These are phyloP conservation scores for Galago senegalensis DNA, from an alignment of 2,797 vertebrate genomes.

Conservation along the genomic window DNA sequence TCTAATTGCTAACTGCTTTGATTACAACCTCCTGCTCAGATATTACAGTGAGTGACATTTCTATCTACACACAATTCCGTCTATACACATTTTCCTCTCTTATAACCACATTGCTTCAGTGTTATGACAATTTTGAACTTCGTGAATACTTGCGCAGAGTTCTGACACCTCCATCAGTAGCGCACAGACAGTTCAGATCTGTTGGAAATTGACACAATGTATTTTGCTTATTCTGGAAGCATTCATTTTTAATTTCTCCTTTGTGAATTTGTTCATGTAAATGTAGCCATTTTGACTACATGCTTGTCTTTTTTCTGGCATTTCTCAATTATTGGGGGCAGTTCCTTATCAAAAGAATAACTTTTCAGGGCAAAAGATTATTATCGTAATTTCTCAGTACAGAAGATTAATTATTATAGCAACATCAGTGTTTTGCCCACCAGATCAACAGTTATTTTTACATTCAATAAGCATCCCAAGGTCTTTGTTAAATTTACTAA, in stretches of 20 bases:
- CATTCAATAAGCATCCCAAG: slow-evolving; percentile 19
- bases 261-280: slow-evolving; percentile 65
- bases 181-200: slow-evolving; percentile 2
- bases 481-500: slow-evolving; percentile 64
- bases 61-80: slow-evolving; percentile 38
- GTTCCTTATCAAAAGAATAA: slow-evolving; percentile 56
- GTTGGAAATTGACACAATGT: slow-evolving; percentile 62
- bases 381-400: slow-evolving; percentile 37
- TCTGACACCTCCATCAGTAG: slow-evolving; percentile 57
- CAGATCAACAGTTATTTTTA: slow-evolving; percentile 48
- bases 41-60: slow-evolving; percentile 74
- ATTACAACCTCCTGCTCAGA: slow-evolving; percentile 78
- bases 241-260: slow-evolving; percentile 72
- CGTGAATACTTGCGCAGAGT: slow-evolving; percentile 50
- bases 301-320: slow-evolving; percentile 30
- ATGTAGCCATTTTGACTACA: slow-evolving; percentile 60
- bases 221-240: slow-evolving; percentile 69
- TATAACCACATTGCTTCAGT: slow-evolving; percentile 66
- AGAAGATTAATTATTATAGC: slow-evolving; percentile 68
- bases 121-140: slow-evolving; percentile 74
- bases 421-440: slow-evolving; percentile 45
- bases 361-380: slow-evolving; percentile 58
- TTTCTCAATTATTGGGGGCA: slow-evolving; percentile 64
- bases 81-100: slow-evolving; percentile 71
- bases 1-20: slow-evolving; percentile 78